Evolutionary conservation across 1,140 invertebrate genomes (phyloP).

Genomic region (Eupristina koningsbergeri): DNA sequence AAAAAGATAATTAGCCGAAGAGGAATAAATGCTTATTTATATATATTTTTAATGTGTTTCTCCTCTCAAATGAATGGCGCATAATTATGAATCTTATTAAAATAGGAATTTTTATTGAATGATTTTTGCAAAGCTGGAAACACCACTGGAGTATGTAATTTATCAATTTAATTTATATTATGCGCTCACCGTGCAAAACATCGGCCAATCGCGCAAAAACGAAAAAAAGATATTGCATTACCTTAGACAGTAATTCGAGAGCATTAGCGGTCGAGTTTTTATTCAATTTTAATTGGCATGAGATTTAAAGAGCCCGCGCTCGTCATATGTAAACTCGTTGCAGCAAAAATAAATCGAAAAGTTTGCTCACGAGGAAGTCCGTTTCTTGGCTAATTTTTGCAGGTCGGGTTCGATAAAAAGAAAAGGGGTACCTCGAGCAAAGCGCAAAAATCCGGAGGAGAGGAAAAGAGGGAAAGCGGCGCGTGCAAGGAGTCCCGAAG

Average conservation of each 20-base stretch:
- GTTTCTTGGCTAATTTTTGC: neutral
- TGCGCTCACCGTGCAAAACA: neutral
- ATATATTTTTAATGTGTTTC: neutral
- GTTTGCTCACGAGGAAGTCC: neutral
- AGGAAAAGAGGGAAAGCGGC: neutral
- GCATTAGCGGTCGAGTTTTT: neutral
- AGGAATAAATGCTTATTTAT: neutral
- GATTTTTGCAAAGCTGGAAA: too few relatives aligned
- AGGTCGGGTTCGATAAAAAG: too few relatives aligned
- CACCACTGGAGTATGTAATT: too few relatives aligned
- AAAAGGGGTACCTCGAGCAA: neutral
- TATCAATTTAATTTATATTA: neutral
- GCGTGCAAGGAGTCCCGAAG: neutral
- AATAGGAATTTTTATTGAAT: too few relatives aligned
- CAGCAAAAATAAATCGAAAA: neutral
- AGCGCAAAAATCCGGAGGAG: neutral
- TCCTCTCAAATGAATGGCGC: neutral
- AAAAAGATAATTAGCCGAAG: neutral
- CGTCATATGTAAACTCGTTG: neutral
- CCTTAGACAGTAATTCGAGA: neutral
- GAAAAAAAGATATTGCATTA: neutral
- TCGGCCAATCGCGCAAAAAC: neutral
- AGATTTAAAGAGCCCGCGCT: neutral
- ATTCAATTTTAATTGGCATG: neutral
- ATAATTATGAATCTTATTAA: neutral